Evolutionary conservation across 2,797 vertebrate species (phyloP), one percentile per base, ranked within the genome.

Genomic region (Heteromormyrus szaboi): DNA sequence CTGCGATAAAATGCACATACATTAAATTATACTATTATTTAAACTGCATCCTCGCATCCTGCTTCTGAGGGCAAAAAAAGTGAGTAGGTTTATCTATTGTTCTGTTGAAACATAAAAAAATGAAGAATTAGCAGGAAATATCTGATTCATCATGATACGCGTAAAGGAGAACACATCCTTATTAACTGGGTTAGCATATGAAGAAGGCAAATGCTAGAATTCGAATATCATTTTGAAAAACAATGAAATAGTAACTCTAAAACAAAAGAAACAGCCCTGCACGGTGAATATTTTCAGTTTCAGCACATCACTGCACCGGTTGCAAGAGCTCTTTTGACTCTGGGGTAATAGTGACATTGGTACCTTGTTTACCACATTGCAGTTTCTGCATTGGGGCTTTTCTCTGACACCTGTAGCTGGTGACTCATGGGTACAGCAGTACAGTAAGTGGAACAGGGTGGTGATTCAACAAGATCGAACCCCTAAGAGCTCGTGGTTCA

Each of bases 401-500:
- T 92, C 37, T 94, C 89, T 93, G 93, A 93, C 93, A 93, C 84
- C 90, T 93, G 92, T 90, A 92, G 93, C 90, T 90, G 29, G 90
- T 94, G 94, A 94, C 90, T 95, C 93, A 95, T 90, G 89, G 91
- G 37, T 44, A 44, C 72, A 76, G 72, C 37, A 9, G 6, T 37
- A 37, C 37, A 19, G 72, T 19, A 79, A 79, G 37, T n/a, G 46
- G 90, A 88, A 91, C 92, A 7, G 54, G 46, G 44, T 14, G 19
- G 46, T 84, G 19, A 50, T 50, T 50, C 46, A 50, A 51, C 46
- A 25, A 84, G 19, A 46, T 84, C 6, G 22, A 84, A 84, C 41
- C 81, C 44, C 81, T 48, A 37, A 48, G 29, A 6, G 50, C 88
- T 46, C 59, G 85, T 11, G 37, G 68, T 54, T 89, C 89, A 90